Conservation (phyloP, 2,888 invertebrate species). For the Sarcophaga variegata region DNA sequence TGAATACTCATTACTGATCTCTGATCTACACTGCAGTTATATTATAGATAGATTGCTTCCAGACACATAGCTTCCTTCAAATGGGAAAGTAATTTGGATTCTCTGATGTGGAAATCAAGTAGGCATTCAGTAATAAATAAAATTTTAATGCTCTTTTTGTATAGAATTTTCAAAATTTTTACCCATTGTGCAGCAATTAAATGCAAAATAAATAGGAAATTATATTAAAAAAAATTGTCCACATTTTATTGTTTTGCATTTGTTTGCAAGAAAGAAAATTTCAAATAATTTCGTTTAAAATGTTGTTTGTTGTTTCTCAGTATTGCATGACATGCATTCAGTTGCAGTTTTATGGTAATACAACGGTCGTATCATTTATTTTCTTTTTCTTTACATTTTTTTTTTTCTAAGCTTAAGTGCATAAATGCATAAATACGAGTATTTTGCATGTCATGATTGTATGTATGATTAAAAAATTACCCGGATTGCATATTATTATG, state of each 20-base stretch:
- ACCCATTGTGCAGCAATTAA: too few relatives aligned
- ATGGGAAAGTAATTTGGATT: too few relatives aligned
- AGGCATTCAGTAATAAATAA: too few relatives aligned
- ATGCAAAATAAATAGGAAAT: too few relatives aligned
- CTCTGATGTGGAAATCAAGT: too few relatives aligned
- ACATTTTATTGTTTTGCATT: neutral
- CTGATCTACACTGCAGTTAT: too few relatives aligned
- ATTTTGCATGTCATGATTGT: constrained; percentile 62
- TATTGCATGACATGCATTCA: constrained; percentile 47
- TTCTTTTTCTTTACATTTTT: neutral
- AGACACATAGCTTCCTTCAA: too few relatives aligned
- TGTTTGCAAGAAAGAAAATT: neutral
- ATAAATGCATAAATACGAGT: constrained; percentile 41
- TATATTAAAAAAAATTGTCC: neutral
- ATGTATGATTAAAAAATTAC: constrained; percentile 57
- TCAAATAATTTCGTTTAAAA: constrained; percentile 49
- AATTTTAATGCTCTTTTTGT: too few relatives aligned
- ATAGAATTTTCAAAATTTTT: too few relatives aligned
- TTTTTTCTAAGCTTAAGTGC: neutral
- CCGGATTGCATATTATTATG: neutral
- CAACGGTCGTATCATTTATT: neutral
- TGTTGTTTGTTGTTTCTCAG: constrained; percentile 9
- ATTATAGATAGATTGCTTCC: too few relatives aligned
- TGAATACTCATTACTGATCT: too few relatives aligned
- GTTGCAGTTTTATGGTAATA: constrained; percentile 35